A percentile compares a stretch with the other conserved stretches of the same genome.
These are phyloP conservation scores for Sebastes oblongus DNA, from an alignment of 2,797 vertebrate species.

Conservation along the genomic window DNA sequence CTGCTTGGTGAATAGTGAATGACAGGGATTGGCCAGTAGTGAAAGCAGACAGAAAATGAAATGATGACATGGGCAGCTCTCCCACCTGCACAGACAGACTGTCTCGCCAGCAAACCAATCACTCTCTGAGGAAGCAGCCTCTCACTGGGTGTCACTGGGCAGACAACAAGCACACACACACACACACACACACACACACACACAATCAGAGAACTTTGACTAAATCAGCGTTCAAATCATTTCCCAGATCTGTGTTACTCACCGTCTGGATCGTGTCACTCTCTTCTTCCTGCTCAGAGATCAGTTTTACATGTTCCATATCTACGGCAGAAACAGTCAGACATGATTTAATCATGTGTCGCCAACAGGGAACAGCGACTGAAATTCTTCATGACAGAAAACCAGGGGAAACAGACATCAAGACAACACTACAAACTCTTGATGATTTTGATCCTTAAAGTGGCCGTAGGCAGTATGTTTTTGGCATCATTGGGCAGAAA, in stretches of 20 bases:
- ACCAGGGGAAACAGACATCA: neutral
- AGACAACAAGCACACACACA: slow-evolving; percentile 54
- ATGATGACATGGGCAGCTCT: slow-evolving; percentile 64
- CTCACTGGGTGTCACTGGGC: slow-evolving; percentile 70
- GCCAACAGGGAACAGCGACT: neutral
- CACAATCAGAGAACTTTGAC: slow-evolving; percentile 41
- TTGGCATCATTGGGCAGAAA: too few relatives aligned
- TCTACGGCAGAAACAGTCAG: slow-evolving; percentile 9
- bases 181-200: slow-evolving; percentile 22
- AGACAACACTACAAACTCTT: neutral
- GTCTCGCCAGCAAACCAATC: slow-evolving; percentile 67
- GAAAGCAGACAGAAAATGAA: slow-evolving; percentile 63
- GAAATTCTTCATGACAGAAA: neutral
- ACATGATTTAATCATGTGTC: neutral
- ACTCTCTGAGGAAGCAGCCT: slow-evolving; percentile 65
- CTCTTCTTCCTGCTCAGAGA: neutral
- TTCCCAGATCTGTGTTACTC: slow-evolving; percentile 16
- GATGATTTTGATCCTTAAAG: neutral
- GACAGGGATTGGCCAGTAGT: slow-evolving; percentile 41
- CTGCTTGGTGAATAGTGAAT: slow-evolving; percentile 45
- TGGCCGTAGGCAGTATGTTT: too few relatives aligned
- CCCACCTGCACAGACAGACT: slow-evolving; percentile 63
- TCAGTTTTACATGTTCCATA: neutral
- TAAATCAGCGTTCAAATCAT: slow-evolving; percentile 38
- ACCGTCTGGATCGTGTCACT: slow-evolving; percentile 20